A percentile compares a stretch with the other conserved stretches of the same genome.
phyloP scores from a whole-genome alignment of 1,140 invertebrate species.

The Nymphalis io region DNA sequence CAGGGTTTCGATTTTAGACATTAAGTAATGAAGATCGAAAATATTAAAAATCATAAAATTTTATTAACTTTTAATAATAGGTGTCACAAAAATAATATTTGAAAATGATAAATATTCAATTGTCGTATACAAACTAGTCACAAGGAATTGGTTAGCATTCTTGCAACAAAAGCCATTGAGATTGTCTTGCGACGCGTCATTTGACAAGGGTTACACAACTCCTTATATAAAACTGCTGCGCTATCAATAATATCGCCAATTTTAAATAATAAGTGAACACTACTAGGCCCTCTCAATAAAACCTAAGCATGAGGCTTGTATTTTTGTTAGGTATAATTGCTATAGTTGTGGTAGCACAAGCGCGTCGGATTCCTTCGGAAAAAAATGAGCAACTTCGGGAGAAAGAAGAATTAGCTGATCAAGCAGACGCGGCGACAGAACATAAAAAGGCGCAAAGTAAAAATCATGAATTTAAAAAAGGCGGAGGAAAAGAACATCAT shows the following conservation, averaged over 20 bases:
- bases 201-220: conserved; percentile 70
- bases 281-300: conserved; percentile 37
- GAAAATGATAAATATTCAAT: background rate
- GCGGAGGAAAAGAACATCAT: conserved; percentile 80
- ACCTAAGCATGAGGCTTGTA: conserved; percentile 57
- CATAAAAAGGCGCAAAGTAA: conserved; percentile 82
- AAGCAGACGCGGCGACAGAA: conserved; percentile 80
- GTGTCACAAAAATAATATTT: background rate
- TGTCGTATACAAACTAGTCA: background rate
- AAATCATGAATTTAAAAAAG: conserved; percentile 82
- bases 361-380: conserved; percentile 55
- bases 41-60: too few relatives aligned
- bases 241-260: conserved; percentile 67
- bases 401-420: conserved; percentile 43
- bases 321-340: conserved; percentile 57
- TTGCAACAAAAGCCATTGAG: conserved; percentile 57
- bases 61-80: too few relatives aligned
- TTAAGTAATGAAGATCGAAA: too few relatives aligned
- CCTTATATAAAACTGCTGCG: conserved; percentile 77
- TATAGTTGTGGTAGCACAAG: conserved; percentile 46
- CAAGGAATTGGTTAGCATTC: conserved; percentile 28
- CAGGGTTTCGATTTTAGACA: too few relatives aligned
- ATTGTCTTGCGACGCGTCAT: conserved; percentile 60
- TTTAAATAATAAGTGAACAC: conserved; percentile 53
- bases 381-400: conserved; percentile 46